Percentiles rank a stretch among this genome's conserved stretches.
These are phyloP conservation scores for Acanthococcus lagerstroemiae DNA, from an alignment of 2,888 invertebrate genomes.

Conservation along the genomic window DNA sequence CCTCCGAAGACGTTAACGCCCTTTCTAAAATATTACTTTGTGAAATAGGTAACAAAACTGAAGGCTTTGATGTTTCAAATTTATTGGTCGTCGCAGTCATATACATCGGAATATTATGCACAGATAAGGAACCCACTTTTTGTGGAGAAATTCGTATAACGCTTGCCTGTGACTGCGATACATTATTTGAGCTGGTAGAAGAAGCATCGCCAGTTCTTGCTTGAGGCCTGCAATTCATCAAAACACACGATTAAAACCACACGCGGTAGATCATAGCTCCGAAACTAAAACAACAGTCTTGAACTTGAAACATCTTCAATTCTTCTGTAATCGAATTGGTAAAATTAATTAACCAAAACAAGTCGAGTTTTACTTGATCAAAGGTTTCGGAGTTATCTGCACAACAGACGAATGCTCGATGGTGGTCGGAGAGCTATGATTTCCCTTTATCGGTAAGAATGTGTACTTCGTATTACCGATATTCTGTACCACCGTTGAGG, in stretches of 20 bases:
- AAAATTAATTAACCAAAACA: background rate
- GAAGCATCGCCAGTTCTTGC: constrained; percentile 16
- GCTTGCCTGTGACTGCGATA: constrained; percentile 4
- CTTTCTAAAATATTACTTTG: constrained; percentile 34
- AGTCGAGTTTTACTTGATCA: constrained; percentile 17
- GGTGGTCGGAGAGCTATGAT: constrained; percentile 22
- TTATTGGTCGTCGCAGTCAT: background rate
- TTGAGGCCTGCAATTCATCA: constrained; percentile 4
- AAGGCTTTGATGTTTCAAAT: constrained; percentile 8
- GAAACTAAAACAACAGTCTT: too few species aligned
- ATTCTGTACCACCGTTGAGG: constrained; percentile 45
- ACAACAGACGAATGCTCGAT: constrained; percentile 15
- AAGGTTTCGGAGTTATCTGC: constrained; percentile 21
- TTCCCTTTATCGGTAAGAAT: constrained; percentile 70
- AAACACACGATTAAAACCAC: background rate
- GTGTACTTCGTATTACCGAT: constrained; percentile 71
- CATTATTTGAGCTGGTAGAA: background rate
- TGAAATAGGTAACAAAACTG: constrained; percentile 31
- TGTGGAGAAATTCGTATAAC: constrained; percentile 29
- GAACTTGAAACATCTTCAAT: too few species aligned
- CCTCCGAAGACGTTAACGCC: constrained; percentile 31
- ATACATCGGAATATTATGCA: constrained; percentile 12
- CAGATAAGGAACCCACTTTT: constrained; percentile 8
- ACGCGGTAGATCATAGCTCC: background rate
- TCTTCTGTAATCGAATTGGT: background rate